These are phyloP conservation scores for Drosophila kepulauana DNA, from an alignment of 1,140 invertebrate genomes.

Conservation along the genomic window DNA sequence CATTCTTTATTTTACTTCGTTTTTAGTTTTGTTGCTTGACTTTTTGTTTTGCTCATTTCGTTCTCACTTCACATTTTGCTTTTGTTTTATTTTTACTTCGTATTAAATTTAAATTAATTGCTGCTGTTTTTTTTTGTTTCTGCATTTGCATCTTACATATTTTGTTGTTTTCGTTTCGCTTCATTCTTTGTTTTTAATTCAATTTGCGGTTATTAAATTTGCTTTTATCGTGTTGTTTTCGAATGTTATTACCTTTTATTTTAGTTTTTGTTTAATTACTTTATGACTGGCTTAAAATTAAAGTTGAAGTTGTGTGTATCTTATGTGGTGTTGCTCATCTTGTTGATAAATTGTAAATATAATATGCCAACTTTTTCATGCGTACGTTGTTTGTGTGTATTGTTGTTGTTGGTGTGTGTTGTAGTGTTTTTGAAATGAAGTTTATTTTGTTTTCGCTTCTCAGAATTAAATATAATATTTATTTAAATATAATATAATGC, in stretches of 20 bases:
- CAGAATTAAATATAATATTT: constrained; percentile 83
- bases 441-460: constrained; percentile 78
- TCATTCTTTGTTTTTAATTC: constrained; percentile 25
- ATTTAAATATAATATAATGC: constrained; percentile 84
- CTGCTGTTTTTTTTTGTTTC: constrained; percentile 57
- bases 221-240: constrained; percentile 42
- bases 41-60: constrained; percentile 51
- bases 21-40: constrained; percentile 56
- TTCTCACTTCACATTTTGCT: constrained; percentile 47
- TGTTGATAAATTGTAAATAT: constrained; percentile 65
- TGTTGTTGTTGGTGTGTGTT: constrained; percentile 29
- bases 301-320: constrained; percentile 74
- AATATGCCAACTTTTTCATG: constrained; percentile 62
- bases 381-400: constrained; percentile 27
- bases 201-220: constrained; percentile 64
- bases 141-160: constrained; percentile 64
- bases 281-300: constrained; percentile 78
- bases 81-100: constrained; percentile 36
- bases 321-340: constrained; percentile 48
- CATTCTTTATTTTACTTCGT: constrained; percentile 47
- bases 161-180: constrained; percentile 46
- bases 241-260: constrained; percentile 50
- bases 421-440: constrained; percentile 61
- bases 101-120: constrained; percentile 68
- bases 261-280: constrained; percentile 51